These are phyloP conservation scores for Picus viridis DNA, from an alignment of 2,797 vertebrate species.

Conservation along the genomic window DNA sequence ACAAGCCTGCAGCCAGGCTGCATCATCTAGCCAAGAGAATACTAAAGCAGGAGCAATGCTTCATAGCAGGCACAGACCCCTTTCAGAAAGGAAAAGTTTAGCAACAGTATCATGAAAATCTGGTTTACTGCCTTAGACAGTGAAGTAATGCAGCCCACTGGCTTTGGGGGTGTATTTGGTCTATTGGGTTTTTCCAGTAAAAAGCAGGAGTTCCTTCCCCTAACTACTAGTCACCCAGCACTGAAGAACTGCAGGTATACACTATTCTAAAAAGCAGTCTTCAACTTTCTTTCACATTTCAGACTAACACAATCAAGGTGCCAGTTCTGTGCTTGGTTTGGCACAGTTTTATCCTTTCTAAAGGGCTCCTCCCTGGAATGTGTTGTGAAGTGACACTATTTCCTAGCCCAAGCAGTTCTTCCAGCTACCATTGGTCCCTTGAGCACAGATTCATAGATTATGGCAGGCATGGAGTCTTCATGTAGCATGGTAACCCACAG, in stretches of 20 bases:
- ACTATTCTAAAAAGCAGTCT: neutral
- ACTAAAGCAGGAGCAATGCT: neutral
- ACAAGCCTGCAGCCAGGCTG: neutral
- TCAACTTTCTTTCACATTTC: neutral
- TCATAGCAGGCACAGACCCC: neutral
- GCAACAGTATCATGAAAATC: neutral
- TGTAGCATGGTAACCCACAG: neutral
- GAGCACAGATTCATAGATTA: neutral
- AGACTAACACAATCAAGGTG: neutral
- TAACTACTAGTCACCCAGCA: neutral
- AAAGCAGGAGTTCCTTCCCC: neutral
- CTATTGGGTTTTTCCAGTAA: neutral
- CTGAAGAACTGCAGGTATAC: neutral
- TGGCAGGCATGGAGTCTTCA: neutral
- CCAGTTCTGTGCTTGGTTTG: neutral
- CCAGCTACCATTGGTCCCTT: neutral
- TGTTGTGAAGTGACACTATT: fast-evolving
- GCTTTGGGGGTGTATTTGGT: neutral
- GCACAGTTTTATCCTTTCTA: neutral
- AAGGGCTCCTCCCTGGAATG: neutral
- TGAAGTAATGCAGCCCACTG: neutral
- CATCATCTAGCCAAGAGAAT: neutral
- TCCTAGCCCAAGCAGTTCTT: neutral
- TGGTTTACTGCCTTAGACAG: neutral
- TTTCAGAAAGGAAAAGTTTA: neutral